Evolutionary conservation across 2,888 invertebrate genomes (phyloP), one percentile per base, ranked within the genome.

Genomic region (Eugnorisma glareosa): DNA sequence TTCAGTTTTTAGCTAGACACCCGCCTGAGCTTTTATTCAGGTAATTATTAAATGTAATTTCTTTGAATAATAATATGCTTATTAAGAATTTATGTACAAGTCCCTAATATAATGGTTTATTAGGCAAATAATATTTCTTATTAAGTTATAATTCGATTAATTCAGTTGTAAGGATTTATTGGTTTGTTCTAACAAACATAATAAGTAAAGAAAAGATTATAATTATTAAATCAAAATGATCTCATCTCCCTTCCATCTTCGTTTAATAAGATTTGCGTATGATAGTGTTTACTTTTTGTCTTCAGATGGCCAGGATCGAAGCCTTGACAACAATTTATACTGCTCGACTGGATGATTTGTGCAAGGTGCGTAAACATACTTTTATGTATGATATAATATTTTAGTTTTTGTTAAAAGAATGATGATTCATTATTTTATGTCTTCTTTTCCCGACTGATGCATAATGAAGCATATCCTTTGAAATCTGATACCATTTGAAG

Each of bases 1-100:
- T 75, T 93, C 94, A 68, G 96, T 96, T 86, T 95, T 93, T 93
- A 96, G 95, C 91, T 96, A 96, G 94, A 91, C 80, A 91, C 79
- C 82, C 70, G 72, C 72, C 81, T 78, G 80, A 84, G 18, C 82
- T 80, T 81, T 82, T 85, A 82, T 85, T 77, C 90, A 93, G 95
- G 94, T 94, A 91, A 91, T 76, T 91, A 85, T 85, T 45, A 35
- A 61, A 66, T 78, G 71, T 31, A 18, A 71, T 69, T 66, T 76
- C 18, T 4, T n/a, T 48, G 13, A 45, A 18, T 28, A 7, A 7
- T 28, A 13, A 15, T 28, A 51, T 11, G n/a, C 8, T 31, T 3
- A 31, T 45, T 21, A 35, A n/a, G 15, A 35, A 35, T n/a, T 13
- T 24, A 35, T 31, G 10, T 31, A 18, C 21, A 21, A 48, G 31